Evolutionary conservation across 2,888 invertebrate species (phyloP), one percentile per base, ranked within the genome.

Genomic region (Ectemnius lituratus): DNA sequence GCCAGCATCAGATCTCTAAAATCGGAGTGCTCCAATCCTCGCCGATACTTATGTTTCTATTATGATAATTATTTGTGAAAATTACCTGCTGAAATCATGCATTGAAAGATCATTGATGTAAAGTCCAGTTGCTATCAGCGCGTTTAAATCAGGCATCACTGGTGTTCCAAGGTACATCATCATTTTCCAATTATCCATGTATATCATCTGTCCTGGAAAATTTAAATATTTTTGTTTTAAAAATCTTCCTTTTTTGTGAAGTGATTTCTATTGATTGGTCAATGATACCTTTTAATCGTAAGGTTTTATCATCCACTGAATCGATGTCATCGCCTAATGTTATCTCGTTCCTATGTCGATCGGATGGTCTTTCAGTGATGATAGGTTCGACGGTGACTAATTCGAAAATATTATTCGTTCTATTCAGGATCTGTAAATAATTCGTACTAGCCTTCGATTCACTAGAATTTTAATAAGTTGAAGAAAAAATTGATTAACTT

Each of bases 71-170:
- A 18, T 60, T 8, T 16, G 58, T 23, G n/a, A 0, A 13, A 6
- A 28, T 88, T 91, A 96, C 96, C 99, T 95, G 93, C 98, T 98
- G 82, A 98, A 99, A 89, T 99, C 99, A 88, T 99, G 99, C 96
- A 99, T 97, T n/a, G 98, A 98, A 65, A 99, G 93, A 91, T 99
- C 99, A 89, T 99, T 99, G 89, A 99, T 98, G 90, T 97, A 99
- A 0, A 99, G 93, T 0, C 99, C 98, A 0, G 98, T 97, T 60
- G 96, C 95, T 76, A 98, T 96, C 85, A 99, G 94, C 0, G 97
- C 96, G n/a, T 97, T 96, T 62, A 99, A 92, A 90, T 98, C 97
- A 0, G 97, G 97, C 97, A 99, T 97, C 46, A 98, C 97, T 0
- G 99, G 99, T 0, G 98, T 98, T 6, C 98, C 98, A 65, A 99